These are phyloP conservation scores for Gephyroberyx darwinii DNA, from an alignment of 2,797 vertebrate genomes.

Conservation along the genomic window DNA sequence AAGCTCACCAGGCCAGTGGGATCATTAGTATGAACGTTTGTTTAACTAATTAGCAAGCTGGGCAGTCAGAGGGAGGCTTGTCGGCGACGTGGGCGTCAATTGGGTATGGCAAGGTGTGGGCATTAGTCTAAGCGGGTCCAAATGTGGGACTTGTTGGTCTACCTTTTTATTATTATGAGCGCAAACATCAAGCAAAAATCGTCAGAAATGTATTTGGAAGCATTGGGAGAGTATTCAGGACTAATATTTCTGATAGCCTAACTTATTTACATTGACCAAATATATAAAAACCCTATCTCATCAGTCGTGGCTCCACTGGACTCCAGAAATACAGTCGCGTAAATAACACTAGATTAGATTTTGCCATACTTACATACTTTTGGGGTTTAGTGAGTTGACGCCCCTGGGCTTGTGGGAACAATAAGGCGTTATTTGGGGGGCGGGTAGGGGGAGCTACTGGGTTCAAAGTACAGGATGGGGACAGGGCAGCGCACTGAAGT, in stretches of 20 bases:
- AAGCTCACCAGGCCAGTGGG: slow-evolving; percentile 84
- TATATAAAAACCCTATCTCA: too few species aligned
- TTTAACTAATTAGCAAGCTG: slow-evolving; percentile 97
- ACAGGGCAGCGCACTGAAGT: slow-evolving; percentile 92
- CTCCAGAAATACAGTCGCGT: neutral
- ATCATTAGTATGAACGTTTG: slow-evolving; percentile 93
- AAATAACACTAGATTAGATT: neutral
- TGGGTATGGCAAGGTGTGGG: slow-evolving; percentile 53
- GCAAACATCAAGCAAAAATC: neutral
- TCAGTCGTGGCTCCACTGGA: too few species aligned
- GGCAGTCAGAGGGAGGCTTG: slow-evolving; percentile 88
- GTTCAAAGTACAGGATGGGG: slow-evolving; percentile 88
- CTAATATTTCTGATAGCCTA: neutral
- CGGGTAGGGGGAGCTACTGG: slow-evolving; percentile 72
- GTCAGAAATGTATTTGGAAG: slow-evolving; percentile 8
- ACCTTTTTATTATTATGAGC: slow-evolving; percentile 4
- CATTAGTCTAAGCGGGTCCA: slow-evolving; percentile 37
- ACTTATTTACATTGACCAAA: too few species aligned
- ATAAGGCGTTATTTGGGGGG: slow-evolving; percentile 74
- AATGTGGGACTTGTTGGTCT: neutral
- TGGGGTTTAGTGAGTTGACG: neutral
- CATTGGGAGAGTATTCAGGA: neutral
- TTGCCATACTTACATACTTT: neutral
- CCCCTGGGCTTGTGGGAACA: slow-evolving; percentile 33
- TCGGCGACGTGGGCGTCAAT: slow-evolving; percentile 70